Evolutionary conservation across 2,888 invertebrate species (phyloP), one percentile per base, ranked within the genome.

Genomic region (Cantharis lateralis): DNA sequence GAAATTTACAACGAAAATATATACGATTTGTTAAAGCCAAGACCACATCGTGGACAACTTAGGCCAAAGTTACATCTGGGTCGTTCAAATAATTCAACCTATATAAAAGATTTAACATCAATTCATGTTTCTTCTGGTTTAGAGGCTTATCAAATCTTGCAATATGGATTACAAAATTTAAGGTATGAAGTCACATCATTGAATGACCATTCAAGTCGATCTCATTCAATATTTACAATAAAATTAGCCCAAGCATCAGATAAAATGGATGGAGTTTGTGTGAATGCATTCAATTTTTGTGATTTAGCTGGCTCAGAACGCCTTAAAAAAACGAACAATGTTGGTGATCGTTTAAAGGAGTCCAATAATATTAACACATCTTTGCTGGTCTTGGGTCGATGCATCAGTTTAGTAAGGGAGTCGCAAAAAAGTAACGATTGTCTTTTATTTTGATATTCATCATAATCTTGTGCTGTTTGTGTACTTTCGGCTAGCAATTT

Each of bases 241-340:
- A 93, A 94, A 72, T 89, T 97, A 85, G 89, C 96, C 0, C 92
- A 93, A 66, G 76, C 83, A 1, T 90, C 91, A 69, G 88, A 86
- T 48, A 80, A 80, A 76, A 78, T 84, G 79, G 72, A 84, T 76
- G 26, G 87, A 77, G 78, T 84, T 26, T 79, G 68, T 26, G 86
- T 88, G 0, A 85, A 82, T 70, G 80, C 79, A 69, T 90, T 97
- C 80, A 93, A 95, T 0, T 94, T 98, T 83, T 97, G 96, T 88
- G 98, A 98, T 89, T 89, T 98, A 80, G 98, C 98, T 66, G 98
- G 98, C 0, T 93, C 95, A 15, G 98, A 98, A 87, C 91, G 96
- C 1, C 90, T 92, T 0, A 92, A 93, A 66, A 95, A 94, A 84
- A 94, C 95, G 0, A 89, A 91, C 62, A 94, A 94, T 86, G 89